Percentiles rank a stretch among this genome's conserved stretches.
Evolutionary conservation across 1,140 invertebrate genomes (phyloP).

Genomic region (Drosophila navojoa): DNA sequence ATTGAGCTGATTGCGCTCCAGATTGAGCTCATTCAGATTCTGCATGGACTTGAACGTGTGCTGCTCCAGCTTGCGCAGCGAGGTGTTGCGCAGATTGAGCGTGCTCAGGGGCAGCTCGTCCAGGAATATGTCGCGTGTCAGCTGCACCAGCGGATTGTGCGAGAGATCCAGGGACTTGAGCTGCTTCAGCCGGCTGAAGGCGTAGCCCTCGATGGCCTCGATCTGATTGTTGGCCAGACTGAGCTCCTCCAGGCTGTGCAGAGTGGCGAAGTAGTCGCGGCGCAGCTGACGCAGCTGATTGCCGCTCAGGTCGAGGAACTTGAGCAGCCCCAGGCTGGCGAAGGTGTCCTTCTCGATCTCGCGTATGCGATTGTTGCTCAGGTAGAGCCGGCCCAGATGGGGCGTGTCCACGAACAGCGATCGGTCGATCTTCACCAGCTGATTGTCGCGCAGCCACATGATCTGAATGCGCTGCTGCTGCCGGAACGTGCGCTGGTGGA

Average conservation of each 20-base stretch:
- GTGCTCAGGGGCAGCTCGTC: slow-evolving; percentile 86
- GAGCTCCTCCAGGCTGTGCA: slow-evolving; percentile 88
- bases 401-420: slow-evolving; percentile 90
- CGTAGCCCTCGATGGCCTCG: slow-evolving; percentile 86
- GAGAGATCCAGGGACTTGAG: slow-evolving; percentile 88
- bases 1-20: slow-evolving; percentile 90
- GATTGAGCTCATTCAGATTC: slow-evolving; percentile 88
- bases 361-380: slow-evolving; percentile 92
- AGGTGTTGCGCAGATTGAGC: slow-evolving; percentile 85
- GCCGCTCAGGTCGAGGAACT: slow-evolving; percentile 91
- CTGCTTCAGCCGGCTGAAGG: slow-evolving; percentile 87
- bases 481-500: slow-evolving; percentile 91
- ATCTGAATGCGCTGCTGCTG: slow-evolving; percentile 92
- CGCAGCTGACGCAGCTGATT: slow-evolving; percentile 89
- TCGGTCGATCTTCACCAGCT: slow-evolving; percentile 89
- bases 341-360: slow-evolving; percentile 92
- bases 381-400: slow-evolving; percentile 90
- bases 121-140: slow-evolving; percentile 87
- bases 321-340: slow-evolving; percentile 89
- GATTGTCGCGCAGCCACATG: slow-evolving; percentile 94
- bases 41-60: slow-evolving; percentile 87
- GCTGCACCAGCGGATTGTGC: slow-evolving; percentile 86
- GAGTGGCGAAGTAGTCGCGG: slow-evolving; percentile 87
- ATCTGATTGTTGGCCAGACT: slow-evolving; percentile 87
- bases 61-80: slow-evolving; percentile 86